phyloP scores from a whole-genome alignment of 2,888 invertebrate genomes.

The Xanthorhoe spadicearia region DNA sequence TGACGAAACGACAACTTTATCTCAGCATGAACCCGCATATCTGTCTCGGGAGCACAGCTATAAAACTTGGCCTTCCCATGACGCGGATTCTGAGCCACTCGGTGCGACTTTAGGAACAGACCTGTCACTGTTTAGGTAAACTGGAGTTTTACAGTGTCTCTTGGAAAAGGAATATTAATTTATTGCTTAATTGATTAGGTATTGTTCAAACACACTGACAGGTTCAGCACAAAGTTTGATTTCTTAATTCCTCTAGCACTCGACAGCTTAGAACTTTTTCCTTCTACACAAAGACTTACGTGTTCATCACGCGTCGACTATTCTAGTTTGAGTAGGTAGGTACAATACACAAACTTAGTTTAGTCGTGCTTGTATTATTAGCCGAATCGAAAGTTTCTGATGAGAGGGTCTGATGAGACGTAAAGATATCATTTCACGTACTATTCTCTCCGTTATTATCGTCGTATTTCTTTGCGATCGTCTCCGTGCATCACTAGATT shows the following conservation, averaged over 20 bases:
- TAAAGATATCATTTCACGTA: constrained; percentile 59
- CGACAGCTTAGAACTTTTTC: no score
- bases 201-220: background rate
- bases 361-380: background rate
- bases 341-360: background rate
- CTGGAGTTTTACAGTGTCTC: background rate
- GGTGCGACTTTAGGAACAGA: background rate
- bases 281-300: no score
- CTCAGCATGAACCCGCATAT: constrained; percentile 47
- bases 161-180: background rate
- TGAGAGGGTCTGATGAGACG: constrained; percentile 54
- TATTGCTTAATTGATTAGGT: background rate
- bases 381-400: constrained; percentile 1
- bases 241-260: no score
- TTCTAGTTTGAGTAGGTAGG: background rate
- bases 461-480: constrained; percentile 51
- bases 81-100: constrained; percentile 1
- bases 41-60: constrained; percentile 41
- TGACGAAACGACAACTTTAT: constrained; percentile 59
- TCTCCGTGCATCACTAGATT: constrained; percentile 44
- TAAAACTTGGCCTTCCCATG: constrained; percentile 49
- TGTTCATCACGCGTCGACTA: no score
- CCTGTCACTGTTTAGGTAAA: background rate
- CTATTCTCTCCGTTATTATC: constrained; percentile 58
- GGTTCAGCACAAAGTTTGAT: no score